phyloP scores from a whole-genome alignment of 1,140 invertebrate genomes.

The Rhyzopertha dominica region DNA sequence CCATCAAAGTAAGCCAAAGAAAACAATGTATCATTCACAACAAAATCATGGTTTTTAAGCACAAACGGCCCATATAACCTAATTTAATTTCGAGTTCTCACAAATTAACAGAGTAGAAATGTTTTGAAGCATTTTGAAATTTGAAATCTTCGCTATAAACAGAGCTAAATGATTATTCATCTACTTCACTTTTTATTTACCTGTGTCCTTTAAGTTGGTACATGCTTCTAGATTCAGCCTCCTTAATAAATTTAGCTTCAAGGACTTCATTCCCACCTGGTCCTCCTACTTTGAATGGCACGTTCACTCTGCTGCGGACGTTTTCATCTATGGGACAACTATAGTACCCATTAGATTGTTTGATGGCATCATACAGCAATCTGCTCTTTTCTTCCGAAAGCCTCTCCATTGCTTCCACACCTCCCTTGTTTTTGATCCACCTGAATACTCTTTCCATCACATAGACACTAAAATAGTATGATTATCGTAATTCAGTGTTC shows the following conservation, averaged over 20 bases:
- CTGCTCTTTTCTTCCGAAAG: constrained; percentile 67
- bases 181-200: constrained; percentile 49
- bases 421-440: constrained; percentile 85
- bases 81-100: constrained; percentile 5
- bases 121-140: background rate
- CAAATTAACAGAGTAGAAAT: constrained; percentile 1
- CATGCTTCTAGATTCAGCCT: constrained; percentile 71
- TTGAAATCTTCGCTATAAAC: background rate
- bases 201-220: constrained; percentile 91
- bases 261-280: constrained; percentile 66
- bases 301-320: constrained; percentile 80
- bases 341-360: constrained; percentile 86
- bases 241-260: constrained; percentile 81
- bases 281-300: constrained; percentile 81
- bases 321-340: constrained; percentile 63
- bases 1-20: too few species aligned
- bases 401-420: constrained; percentile 76
- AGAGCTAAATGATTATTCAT: background rate
- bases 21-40: too few species aligned
- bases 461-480: constrained; percentile 77
- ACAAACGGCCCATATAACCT: constrained; percentile 12
- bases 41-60: constrained; percentile 10
- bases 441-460: constrained; percentile 84
- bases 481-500: background rate
- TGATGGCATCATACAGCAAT: constrained; percentile 79